phyloP scores from a whole-genome alignment of 30 jellyfish, hydroid and myxozoan genomes.

The Haliclystus octoradiatus region DNA sequence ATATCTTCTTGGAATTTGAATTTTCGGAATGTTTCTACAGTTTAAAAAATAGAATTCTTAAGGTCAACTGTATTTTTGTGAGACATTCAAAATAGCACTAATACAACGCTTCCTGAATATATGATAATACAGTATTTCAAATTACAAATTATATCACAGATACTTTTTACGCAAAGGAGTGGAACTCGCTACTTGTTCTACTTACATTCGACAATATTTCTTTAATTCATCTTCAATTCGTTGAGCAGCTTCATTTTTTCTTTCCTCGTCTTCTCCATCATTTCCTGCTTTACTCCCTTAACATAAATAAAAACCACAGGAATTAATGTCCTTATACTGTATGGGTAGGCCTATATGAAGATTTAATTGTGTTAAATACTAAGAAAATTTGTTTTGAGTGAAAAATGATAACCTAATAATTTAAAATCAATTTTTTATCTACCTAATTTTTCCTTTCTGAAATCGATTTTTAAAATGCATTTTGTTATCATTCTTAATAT shows the following conservation, averaged over 20 bases:
- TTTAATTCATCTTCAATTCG: constrained; percentile 9
- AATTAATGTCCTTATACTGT: background rate
- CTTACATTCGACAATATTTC: constrained; percentile 5
- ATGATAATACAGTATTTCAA: too few relatives aligned
- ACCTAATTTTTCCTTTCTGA: too few relatives aligned
- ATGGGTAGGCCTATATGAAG: constrained; percentile 4
- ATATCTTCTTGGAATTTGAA: too few relatives aligned
- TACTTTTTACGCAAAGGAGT: too few relatives aligned
- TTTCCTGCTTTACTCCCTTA: background rate
- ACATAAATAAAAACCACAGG: background rate
- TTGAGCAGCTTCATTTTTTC: background rate
- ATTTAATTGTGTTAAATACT: background rate
- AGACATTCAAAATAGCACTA: too few relatives aligned
- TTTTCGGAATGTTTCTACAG: too few relatives aligned
- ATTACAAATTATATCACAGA: too few relatives aligned
- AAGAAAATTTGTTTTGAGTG: background rate
- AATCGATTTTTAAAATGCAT: background rate
- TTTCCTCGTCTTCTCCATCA: constrained; percentile 1
- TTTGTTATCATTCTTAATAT: too few relatives aligned
- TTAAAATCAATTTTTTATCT: background rate
- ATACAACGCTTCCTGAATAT: too few relatives aligned
- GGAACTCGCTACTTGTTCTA: too few relatives aligned
- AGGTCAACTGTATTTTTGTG: too few relatives aligned
- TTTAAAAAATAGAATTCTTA: too few relatives aligned
- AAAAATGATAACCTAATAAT: background rate